Conservation (phyloP, 92 coral and sea anemone species). For the Phenganax subtilis region DNA sequence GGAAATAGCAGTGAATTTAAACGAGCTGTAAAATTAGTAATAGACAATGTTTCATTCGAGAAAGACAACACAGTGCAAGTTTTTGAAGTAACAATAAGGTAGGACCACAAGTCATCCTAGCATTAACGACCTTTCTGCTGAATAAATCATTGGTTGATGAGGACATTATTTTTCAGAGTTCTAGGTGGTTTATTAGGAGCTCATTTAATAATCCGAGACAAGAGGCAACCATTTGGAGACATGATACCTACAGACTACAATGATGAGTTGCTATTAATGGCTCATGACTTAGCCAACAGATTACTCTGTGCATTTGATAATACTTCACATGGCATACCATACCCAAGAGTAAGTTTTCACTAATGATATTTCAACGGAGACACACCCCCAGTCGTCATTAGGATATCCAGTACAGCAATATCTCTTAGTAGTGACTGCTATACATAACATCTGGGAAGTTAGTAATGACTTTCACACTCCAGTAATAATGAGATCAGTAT, state of each 20-base stretch:
- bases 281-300: slow-evolving; percentile 90
- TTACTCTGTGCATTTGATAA: slow-evolving; percentile 87
- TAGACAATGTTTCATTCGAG: slow-evolving; percentile 84
- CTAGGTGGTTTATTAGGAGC: slow-evolving; percentile 83
- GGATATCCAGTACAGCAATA: neutral
- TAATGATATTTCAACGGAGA: neutral
- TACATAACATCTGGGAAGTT: too few species aligned
- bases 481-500: neutral
- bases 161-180: slow-evolving; percentile 51
- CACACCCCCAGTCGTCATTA: neutral
- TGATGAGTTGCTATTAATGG: slow-evolving; percentile 71
- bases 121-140: neutral
- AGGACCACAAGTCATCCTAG: slow-evolving; percentile 4
- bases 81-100: slow-evolving; percentile 96
- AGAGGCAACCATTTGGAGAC: slow-evolving; percentile 92
- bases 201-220: slow-evolving; percentile 85
- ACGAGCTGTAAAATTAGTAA: slow-evolving; percentile 76
- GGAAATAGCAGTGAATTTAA: slow-evolving; percentile 95
- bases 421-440: neutral
- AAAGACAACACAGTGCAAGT: slow-evolving; percentile 91
- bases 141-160: neutral
- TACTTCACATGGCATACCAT: slow-evolving; percentile 76
- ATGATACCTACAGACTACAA: slow-evolving; percentile 87
- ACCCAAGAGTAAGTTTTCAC: slow-evolving; percentile 75
- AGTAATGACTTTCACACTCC: neutral